These are phyloP conservation scores for Drosophila paulistorum DNA, from an alignment of 1,140 invertebrate genomes.

Conservation along the genomic window DNA sequence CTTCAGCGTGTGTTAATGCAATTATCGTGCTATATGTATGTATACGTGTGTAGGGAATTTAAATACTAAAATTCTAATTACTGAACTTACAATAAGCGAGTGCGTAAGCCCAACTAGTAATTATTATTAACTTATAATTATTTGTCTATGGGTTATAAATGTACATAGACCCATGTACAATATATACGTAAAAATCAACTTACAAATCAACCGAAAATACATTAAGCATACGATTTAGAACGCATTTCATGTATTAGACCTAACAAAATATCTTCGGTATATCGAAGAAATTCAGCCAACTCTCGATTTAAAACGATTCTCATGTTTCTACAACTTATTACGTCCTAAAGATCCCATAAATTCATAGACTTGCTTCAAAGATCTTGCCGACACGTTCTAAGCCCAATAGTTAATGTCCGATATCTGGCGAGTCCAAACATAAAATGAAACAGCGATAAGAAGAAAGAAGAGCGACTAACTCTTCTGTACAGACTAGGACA, in stretches of 20 bases:
- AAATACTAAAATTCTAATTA: constrained; percentile 42
- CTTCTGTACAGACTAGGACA: no score
- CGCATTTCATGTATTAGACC: neutral
- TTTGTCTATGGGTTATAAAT: constrained; percentile 31
- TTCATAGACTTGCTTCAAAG: no score
- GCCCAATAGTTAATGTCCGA: no score
- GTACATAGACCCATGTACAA: constrained; percentile 17
- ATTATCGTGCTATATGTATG: constrained; percentile 24
- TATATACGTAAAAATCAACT: constrained; percentile 49
- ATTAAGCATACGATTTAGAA: neutral
- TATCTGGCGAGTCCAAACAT: no score
- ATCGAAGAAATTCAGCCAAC: constrained; percentile 30
- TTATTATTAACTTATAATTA: constrained; percentile 43
- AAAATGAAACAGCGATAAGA: no score
- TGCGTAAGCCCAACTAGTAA: constrained; percentile 34
- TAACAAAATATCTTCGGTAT: constrained; percentile 30
- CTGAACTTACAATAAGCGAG: constrained; percentile 27
- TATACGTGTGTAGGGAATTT: constrained; percentile 54
- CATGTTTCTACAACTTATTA: no score
- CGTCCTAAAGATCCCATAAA: no score
- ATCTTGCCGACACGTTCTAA: no score
- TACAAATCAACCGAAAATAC: constrained; percentile 11
- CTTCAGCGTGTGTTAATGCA: constrained; percentile 57
- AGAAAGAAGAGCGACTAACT: no score
- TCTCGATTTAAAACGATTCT: neutral